These are phyloP conservation scores for Bos taurus DNA, from an alignment of 2,113 vertebrate species.

Conservation along the genomic window ARS-UCD2.0 NC_037343.1:77322001-77322500, in stretches of 20 bases:
- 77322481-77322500: background rate
- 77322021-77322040: background rate
- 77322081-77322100: conserved; percentile 6
- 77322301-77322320: background rate
- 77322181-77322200: background rate
- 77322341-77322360: conserved; percentile 12
- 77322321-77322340: background rate
- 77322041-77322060: background rate
- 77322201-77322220: background rate
- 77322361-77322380: background rate
- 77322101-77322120: background rate
- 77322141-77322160: background rate
- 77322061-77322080: background rate
- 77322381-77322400: conserved; percentile 12
- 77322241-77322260: background rate
- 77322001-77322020: background rate
- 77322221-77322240: background rate
- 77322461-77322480: background rate
- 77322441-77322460: background rate
- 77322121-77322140: background rate
- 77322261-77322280: background rate
- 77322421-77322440: conserved; percentile 52
- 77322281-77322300: background rate
- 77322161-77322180: background rate
- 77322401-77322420: conserved; percentile 31